A percentile compares a stretch with the other conserved stretches of the same genome.
Evolutionary conservation across 2,797 vertebrate genomes (phyloP).

Genomic region (Sebastolobus altivelis): DNA sequence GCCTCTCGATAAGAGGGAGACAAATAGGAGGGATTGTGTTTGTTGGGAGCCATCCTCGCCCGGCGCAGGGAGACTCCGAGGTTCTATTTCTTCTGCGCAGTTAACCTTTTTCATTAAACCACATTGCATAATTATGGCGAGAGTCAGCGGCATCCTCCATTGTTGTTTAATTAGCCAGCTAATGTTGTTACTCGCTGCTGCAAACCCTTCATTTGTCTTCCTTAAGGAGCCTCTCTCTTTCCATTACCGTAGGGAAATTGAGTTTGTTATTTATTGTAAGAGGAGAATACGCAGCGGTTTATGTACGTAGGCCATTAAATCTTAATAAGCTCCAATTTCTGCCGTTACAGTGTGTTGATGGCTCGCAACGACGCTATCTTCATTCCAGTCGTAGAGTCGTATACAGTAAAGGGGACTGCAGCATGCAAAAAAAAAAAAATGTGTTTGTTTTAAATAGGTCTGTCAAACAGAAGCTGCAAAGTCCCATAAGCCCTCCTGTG

Average conservation of each 20-base stretch:
- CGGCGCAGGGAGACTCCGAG: conserved; percentile 40
- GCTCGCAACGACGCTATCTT: conserved; percentile 48
- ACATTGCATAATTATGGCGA: conserved; percentile 79
- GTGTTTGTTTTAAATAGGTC: conserved; percentile 69
- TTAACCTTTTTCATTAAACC: conserved; percentile 86
- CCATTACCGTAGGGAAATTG: conserved; percentile 80
- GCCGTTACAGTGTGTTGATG: conserved; percentile 58
- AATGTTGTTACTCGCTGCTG: conserved; percentile 87
- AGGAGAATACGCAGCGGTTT: conserved; percentile 69
- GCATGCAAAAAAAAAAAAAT: conserved; percentile 24
- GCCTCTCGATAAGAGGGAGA: conserved; percentile 56
- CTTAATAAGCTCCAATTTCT: conserved; percentile 80
- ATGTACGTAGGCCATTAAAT: conserved; percentile 80
- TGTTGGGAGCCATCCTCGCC: conserved; percentile 51
- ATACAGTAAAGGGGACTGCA: conserved; percentile 1
- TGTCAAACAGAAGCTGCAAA: conserved; percentile 53
- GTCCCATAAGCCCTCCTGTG: conserved; percentile 65
- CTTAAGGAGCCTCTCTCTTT: conserved; percentile 84
- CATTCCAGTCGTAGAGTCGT: conserved; percentile 15
- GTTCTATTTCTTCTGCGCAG: conserved; percentile 77
- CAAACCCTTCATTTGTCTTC: conserved; percentile 89
- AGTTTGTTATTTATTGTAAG: conserved; percentile 86
- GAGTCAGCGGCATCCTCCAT: conserved; percentile 81
- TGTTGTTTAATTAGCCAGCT: conserved; percentile 90
- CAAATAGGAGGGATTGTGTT: conserved; percentile 54